Evolutionary conservation across 2,888 invertebrate genomes (phyloP).

Genomic region (Apoderus coryli): DNA sequence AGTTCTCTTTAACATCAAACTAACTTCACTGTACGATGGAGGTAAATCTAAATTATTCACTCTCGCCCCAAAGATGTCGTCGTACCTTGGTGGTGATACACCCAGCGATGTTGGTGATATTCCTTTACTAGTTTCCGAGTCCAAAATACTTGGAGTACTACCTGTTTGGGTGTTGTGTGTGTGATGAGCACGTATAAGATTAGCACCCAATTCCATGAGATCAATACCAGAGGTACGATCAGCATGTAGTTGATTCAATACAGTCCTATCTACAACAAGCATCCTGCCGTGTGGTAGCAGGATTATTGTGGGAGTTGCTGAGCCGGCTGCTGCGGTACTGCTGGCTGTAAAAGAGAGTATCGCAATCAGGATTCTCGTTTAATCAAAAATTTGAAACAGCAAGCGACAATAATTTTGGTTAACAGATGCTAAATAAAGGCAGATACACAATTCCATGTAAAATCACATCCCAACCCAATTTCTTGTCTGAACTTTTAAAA

Average conservation of each 20-base stretch:
- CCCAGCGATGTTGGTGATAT: conserved; percentile 34
- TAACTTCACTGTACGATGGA: conserved; percentile 31
- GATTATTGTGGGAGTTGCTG: conserved; percentile 39
- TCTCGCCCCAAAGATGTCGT: conserved; percentile 35
- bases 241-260: conserved; percentile 36
- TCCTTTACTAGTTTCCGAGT: conserved; percentile 38
- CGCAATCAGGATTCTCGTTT: too few species aligned
- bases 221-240: conserved; percentile 34
- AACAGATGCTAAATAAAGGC: too few species aligned
- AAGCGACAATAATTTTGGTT: too few species aligned
- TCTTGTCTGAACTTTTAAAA: too few species aligned
- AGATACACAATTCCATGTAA: too few species aligned
- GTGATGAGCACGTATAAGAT: conserved; percentile 31
- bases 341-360: conserved; percentile 14
- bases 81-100: conserved; percentile 38
- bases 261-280: conserved; percentile 40
- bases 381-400: too few species aligned
- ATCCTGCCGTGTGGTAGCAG: conserved; percentile 40
- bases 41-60: conserved; percentile 26
- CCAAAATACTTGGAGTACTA: conserved; percentile 33
- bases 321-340: conserved; percentile 26
- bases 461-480: too few species aligned
- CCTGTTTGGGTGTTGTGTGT: conserved; percentile 24
- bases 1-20: conserved; percentile 20
- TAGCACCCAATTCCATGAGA: conserved; percentile 37